Percentiles rank a stretch among this genome's conserved stretches.
Evolutionary conservation across 2,888 invertebrate genomes (phyloP).

Genomic region (Galerucella pusilla): DNA sequence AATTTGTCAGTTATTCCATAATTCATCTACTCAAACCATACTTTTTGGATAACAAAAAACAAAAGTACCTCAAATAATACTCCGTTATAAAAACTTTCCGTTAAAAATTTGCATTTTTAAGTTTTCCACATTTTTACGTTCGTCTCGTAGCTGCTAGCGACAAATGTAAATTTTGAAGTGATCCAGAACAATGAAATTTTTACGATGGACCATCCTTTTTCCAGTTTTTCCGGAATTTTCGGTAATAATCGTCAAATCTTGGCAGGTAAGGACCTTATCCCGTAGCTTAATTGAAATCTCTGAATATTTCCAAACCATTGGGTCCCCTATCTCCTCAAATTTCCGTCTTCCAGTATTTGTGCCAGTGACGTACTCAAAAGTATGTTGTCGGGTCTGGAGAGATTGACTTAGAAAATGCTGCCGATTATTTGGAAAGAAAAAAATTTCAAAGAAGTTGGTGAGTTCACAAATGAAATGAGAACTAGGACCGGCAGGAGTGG

Average conservation of each 20-base stretch:
- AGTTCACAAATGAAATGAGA: too few species aligned
- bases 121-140: constrained; percentile 37
- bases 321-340: constrained; percentile 50
- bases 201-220: constrained; percentile 53
- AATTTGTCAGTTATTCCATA: constrained; percentile 15
- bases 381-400: background rate
- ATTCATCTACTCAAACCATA: constrained; percentile 16
- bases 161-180: constrained; percentile 39
- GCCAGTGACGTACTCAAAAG: background rate
- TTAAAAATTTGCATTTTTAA: constrained; percentile 41
- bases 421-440: too few species aligned
- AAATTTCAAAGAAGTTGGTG: too few species aligned
- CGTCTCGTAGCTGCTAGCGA: constrained; percentile 25
- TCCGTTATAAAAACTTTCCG: constrained; percentile 37
- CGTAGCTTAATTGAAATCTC: constrained; percentile 58
- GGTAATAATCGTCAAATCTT: constrained; percentile 58
- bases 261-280: constrained; percentile 56
- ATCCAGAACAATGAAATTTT: constrained; percentile 52
- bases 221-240: constrained; percentile 51
- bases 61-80: constrained; percentile 18
- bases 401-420: background rate
- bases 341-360: constrained; percentile 49
- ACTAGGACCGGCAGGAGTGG: too few species aligned
- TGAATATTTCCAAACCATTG: constrained; percentile 57
- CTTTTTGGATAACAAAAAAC: constrained; percentile 21